Evolutionary conservation across 2,888 invertebrate genomes (phyloP).

Genomic region (Lycaena phlaeas): DNA sequence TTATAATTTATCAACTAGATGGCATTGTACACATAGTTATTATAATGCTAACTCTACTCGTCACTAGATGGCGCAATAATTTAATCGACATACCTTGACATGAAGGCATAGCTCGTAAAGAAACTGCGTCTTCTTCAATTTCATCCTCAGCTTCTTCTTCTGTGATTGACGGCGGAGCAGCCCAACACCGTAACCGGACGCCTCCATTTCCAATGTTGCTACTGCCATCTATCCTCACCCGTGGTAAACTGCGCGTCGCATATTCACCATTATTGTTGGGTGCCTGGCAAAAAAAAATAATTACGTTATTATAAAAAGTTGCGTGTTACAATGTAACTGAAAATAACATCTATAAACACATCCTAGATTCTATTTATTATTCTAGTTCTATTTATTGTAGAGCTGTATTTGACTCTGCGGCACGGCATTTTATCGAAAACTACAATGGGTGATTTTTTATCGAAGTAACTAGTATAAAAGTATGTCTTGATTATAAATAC

Average conservation of each 20-base stretch:
- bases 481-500: too few relatives aligned
- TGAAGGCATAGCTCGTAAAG: constrained; percentile 74
- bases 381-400: too few relatives aligned
- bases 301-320: background rate
- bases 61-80: constrained; percentile 33
- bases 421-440: too few relatives aligned
- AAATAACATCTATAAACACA: too few relatives aligned
- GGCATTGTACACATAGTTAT: background rate
- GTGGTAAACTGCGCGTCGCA: constrained; percentile 67
- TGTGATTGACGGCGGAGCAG: constrained; percentile 78
- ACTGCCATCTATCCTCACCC: constrained; percentile 80
- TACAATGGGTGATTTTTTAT: too few relatives aligned
- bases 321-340: too few relatives aligned
- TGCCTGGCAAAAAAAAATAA: constrained; percentile 30
- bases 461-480: too few relatives aligned
- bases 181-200: constrained; percentile 73
- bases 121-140: constrained; percentile 76
- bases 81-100: constrained; percentile 56
- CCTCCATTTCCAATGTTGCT: constrained; percentile 75
- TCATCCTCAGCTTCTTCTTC: constrained; percentile 78
- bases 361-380: too few relatives aligned
- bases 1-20: background rate
- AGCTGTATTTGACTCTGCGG: too few relatives aligned
- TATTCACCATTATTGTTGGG: constrained; percentile 58
- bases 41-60: constrained; percentile 12